Conservation (phyloP, 2,888 invertebrate genomes). For the Clunio marinus region DNA sequence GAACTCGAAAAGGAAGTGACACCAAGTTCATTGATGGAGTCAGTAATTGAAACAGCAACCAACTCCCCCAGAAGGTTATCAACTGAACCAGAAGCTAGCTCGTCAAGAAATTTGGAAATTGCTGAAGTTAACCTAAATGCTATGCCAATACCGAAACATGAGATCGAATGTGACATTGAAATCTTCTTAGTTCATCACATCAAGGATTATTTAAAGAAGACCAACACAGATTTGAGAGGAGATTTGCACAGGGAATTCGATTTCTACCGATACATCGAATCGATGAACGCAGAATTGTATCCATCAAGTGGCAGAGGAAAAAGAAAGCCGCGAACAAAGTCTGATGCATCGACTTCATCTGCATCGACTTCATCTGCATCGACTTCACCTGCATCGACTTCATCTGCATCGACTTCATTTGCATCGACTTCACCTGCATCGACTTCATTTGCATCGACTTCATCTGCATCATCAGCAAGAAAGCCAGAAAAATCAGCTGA, state of each 20-base stretch:
- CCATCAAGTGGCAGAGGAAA: not conserved
- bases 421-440: not conserved
- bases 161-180: slow-evolving; percentile 28
- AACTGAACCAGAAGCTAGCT: not conserved
- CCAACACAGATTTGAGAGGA: not conserved
- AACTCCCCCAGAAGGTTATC: too few relatives aligned
- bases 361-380: not conserved
- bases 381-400: not conserved
- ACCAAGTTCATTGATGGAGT: not conserved
- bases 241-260: not conserved
- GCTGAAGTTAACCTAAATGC: too few relatives aligned
- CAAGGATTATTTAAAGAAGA: not conserved
- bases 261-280: not conserved
- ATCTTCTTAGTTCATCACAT: not conserved
- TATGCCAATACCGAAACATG: too few relatives aligned
- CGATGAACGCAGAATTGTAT: not conserved
- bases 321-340: not conserved
- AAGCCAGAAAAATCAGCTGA: not conserved
- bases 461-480: not conserved
- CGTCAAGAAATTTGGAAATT: not conserved
- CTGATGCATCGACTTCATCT: not conserved
- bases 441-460: not conserved
- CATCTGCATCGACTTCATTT: not conserved
- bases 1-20: too few relatives aligned
- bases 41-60: not conserved